A percentile compares a stretch with the other conserved stretches of the same genome.
These are phyloP conservation scores for Nannoperca obscura DNA, from an alignment of 2,797 vertebrate species.

Conservation along the genomic window DNA sequence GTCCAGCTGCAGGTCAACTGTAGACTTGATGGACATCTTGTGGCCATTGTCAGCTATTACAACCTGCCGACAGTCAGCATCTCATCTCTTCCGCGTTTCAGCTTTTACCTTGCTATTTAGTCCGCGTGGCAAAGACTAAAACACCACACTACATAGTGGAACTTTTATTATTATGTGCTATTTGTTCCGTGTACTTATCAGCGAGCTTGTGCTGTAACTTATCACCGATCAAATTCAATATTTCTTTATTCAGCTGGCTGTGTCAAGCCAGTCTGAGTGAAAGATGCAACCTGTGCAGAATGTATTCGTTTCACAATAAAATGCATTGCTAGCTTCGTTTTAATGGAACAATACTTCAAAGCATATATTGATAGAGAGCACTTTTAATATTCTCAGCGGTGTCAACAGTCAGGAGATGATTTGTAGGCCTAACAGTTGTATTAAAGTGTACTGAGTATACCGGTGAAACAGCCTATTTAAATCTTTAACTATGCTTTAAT, in stretches of 20 bases:
- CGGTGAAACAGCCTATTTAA: no score
- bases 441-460: neutral
- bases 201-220: no score
- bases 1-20: neutral
- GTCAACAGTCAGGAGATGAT: neutral
- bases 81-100: conserved; percentile 11
- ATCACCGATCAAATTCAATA: neutral
- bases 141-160: neutral
- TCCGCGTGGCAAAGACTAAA: neutral
- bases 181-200: neutral
- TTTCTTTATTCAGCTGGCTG: no score
- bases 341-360: neutral
- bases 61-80: neutral
- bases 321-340: neutral
- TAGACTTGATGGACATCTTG: conserved; percentile 59
- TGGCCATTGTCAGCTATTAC: conserved; percentile 22
- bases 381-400: neutral
- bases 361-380: neutral
- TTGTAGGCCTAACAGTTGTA: neutral
- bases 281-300: neutral
- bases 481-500: neutral
- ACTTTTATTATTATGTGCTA: neutral
- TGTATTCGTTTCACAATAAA: neutral
- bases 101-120: neutral
- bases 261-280: neutral